Percentiles rank a stretch among this genome's conserved stretches.
phyloP scores from a whole-genome alignment of 2,113 vertebrate species.

The Dinomys branickii region DNA sequence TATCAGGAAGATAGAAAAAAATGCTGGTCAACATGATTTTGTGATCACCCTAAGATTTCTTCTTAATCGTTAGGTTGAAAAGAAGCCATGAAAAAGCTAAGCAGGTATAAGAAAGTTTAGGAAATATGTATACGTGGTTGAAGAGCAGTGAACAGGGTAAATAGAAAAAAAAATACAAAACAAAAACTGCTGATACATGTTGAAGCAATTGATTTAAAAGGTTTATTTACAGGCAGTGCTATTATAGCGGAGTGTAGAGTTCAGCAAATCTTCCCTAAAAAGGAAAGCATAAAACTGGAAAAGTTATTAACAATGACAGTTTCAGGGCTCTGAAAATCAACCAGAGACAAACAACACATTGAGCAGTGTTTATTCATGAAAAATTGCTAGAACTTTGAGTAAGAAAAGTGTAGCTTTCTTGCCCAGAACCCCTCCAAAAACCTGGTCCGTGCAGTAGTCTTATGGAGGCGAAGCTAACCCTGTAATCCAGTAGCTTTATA shows the following conservation, averaged over 20 bases:
- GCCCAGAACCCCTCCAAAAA: background rate
- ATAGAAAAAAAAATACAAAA: background rate
- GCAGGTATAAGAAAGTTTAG: background rate
- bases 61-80: background rate
- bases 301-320: slow-evolving; percentile 31
- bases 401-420: background rate
- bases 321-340: slow-evolving; percentile 26
- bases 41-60: background rate
- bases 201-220: background rate
- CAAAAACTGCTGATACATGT: background rate
- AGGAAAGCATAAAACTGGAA: slow-evolving; percentile 7
- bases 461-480: background rate
- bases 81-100: background rate
- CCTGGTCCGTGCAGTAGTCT: background rate
- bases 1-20: background rate
- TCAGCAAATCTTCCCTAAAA: background rate
- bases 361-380: slow-evolving; percentile 33
- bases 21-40: background rate
- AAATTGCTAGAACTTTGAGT: background rate
- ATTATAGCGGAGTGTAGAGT: background rate
- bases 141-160: background rate
- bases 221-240: background rate
- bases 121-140: background rate
- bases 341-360: slow-evolving; percentile 25
- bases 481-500: background rate